A percentile compares a stretch with the other conserved stretches of the same genome.
These are phyloP conservation scores for Tachina grossa DNA, from an alignment of 2,888 invertebrate species.

Conservation along the genomic window DNA sequence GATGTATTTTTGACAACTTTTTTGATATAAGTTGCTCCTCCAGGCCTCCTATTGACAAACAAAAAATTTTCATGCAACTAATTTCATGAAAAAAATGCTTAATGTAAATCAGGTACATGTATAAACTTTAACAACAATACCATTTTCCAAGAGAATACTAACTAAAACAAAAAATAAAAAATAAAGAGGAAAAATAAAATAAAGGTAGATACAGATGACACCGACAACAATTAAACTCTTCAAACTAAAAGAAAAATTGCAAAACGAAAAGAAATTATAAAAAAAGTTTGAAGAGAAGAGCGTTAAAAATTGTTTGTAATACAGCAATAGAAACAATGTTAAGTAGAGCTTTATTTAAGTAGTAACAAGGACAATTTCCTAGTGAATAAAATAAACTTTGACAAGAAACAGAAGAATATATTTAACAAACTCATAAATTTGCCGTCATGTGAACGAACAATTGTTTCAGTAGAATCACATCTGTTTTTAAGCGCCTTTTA, in stretches of 20 bases:
- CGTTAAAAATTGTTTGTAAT: neutral
- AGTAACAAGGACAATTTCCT: conserved; percentile 48
- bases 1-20: no score
- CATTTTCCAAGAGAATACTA: conserved; percentile 43
- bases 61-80: no score
- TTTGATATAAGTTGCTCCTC: no score
- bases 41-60: no score
- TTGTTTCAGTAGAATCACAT: neutral
- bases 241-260: conserved; percentile 12
- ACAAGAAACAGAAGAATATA: conserved; percentile 1
- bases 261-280: conserved; percentile 16
- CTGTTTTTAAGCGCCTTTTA: neutral
- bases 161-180: conserved; percentile 23
- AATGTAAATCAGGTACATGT: no score
- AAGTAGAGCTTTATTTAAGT: conserved; percentile 38
- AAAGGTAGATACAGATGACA: conserved; percentile 35
- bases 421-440: conserved; percentile 2
- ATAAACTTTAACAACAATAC: conserved; percentile 51
- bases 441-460: neutral
- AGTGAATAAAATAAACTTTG: conserved; percentile 5
- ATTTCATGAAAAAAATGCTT: no score
- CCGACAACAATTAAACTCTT: conserved; percentile 57
- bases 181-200: neutral
- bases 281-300: conserved; percentile 3
- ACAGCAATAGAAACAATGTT: conserved; percentile 38